Base-by-base conservation (phyloP, 2,888 invertebrate species). In the Arctia plantaginis region DNA sequence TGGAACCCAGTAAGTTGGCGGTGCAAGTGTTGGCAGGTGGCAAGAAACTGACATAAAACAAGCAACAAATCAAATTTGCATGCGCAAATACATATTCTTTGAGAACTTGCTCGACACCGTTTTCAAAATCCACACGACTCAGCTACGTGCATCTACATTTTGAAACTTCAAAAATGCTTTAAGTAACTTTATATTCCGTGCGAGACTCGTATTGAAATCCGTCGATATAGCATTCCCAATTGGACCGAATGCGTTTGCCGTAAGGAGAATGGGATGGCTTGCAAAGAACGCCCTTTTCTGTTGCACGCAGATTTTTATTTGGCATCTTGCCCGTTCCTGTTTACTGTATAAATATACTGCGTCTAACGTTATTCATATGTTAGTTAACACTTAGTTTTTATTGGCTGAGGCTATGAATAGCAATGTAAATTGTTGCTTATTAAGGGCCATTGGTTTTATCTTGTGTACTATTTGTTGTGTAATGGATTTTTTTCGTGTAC, bases 341-440 rank as follows among this genome's bases (percentile, higher is more conserved):
- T 82, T 66, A 72, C 70, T 70, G 44, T 74, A 80, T 71, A 79
- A 84, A 85, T 79, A 83, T 75, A 69, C 59, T 77, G 12, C 68
- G 75, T 78, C 74, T 67, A 75, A 77, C 74, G 75, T 76, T 82
- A 84, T 85, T 79, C 84, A 80, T 85, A 79, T 79, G 80, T 82
- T 77, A 75, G 74, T 44, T 70, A 70, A 81, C 81, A 80, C 81
- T 84, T 81, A 77, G 74, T 76, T 84, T 85, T 85, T 82, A 85
- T 85, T 82, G 70, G 73, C 66, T 67, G 55, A 70, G 44, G 35
- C 71, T 80, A 80, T 85, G 78, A 85, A 84, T 83, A 85, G 71
- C 68, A 69, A 71, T 77, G 69, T 41, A 47, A 64, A 72, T 77
- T 73, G 77, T 76, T 71, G 70, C 76, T 80, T 79, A 79, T 74